A percentile compares a stretch with the other conserved stretches of the same genome.
Evolutionary conservation across 2,797 vertebrate genomes (phyloP).

Genomic region (Epinephelus coioides): DNA sequence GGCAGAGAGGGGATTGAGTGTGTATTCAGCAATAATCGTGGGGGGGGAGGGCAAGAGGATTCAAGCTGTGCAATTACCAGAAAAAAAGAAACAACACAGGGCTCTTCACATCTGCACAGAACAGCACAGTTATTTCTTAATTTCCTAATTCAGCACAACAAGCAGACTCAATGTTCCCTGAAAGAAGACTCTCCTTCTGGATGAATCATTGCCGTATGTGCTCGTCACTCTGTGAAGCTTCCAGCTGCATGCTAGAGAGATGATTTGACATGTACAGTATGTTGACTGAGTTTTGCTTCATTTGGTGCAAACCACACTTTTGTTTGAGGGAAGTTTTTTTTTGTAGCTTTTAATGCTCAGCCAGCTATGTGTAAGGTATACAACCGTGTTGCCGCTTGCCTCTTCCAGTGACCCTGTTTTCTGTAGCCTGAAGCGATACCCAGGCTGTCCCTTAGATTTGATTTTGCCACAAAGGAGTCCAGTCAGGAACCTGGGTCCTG

Average conservation of each 20-base stretch:
- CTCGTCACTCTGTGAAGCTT: conserved; percentile 65
- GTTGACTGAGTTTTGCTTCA: conserved; percentile 49
- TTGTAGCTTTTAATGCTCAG: conserved; percentile 32
- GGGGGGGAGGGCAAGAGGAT: conserved; percentile 59
- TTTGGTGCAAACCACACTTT: conserved; percentile 53
- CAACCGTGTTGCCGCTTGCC: conserved; percentile 40
- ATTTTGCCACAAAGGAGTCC: conserved; percentile 67
- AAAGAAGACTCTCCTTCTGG: conserved; percentile 65
- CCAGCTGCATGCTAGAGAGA: conserved; percentile 40
- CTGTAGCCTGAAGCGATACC: conserved; percentile 56
- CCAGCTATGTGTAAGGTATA: conserved; percentile 48
- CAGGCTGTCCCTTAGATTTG: conserved; percentile 72
- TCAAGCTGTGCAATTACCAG: conserved; percentile 80
- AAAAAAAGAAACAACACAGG: conserved; percentile 66
- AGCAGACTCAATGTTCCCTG: conserved; percentile 48
- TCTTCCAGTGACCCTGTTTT: conserved; percentile 68
- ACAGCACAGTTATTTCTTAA: conserved; percentile 66
- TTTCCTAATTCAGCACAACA: conserved; percentile 72
- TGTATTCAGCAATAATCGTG: conserved; percentile 71
- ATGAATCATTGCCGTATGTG: conserved; percentile 59
- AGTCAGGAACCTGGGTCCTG: conserved; percentile 60
- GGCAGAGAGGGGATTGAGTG: conserved; percentile 62
- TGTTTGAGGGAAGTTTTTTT: conserved; percentile 20
- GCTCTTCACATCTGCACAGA: conserved; percentile 75
- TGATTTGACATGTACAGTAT: conserved; percentile 40